A percentile compares a stretch with the other conserved stretches of the same genome.
These are phyloP conservation scores for Pseudanteris insignis DNA, from an alignment of 2,888 invertebrate species.

Conservation along the genomic window DNA sequence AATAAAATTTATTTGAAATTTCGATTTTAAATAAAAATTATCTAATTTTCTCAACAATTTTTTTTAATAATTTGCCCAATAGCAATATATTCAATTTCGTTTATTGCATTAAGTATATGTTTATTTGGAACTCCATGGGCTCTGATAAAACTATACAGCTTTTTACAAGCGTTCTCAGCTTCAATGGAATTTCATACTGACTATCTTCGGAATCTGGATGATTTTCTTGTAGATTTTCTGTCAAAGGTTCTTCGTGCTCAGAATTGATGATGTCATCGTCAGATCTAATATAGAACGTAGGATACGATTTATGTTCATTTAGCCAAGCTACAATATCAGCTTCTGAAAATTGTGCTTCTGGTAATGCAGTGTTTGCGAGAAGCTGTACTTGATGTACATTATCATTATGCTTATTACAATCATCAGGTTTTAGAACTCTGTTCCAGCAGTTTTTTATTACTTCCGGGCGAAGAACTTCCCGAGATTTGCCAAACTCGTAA, in stretches of 20 bases:
- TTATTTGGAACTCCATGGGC: too few relatives aligned
- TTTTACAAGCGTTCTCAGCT: background rate
- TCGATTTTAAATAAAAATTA: too few relatives aligned
- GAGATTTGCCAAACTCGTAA: constrained; percentile 2
- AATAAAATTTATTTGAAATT: too few relatives aligned
- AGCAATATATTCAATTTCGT: too few relatives aligned
- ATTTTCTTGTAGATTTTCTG: background rate
- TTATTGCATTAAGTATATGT: too few relatives aligned
- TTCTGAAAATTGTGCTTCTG: constrained; percentile 1
- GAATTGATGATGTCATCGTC: constrained; percentile 8
- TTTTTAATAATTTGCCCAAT: too few relatives aligned
- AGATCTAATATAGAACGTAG: constrained; percentile 4
- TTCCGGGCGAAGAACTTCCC: background rate
- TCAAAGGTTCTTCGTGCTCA: background rate
- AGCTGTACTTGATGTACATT: background rate
- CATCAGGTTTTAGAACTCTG: background rate
- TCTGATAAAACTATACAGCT: background rate
- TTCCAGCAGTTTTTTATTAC: constrained; percentile 12
- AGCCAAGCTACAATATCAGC: background rate
- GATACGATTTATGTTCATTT: constrained; percentile 1
- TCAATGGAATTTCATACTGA: constrained; percentile 1
- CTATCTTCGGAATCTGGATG: background rate
- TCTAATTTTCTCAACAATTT: too few relatives aligned
- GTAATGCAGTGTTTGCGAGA: background rate
- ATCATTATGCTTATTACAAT: background rate